Conservation (phyloP, 1,140 invertebrate species). For the Lamellibrachia luymesi region DNA sequence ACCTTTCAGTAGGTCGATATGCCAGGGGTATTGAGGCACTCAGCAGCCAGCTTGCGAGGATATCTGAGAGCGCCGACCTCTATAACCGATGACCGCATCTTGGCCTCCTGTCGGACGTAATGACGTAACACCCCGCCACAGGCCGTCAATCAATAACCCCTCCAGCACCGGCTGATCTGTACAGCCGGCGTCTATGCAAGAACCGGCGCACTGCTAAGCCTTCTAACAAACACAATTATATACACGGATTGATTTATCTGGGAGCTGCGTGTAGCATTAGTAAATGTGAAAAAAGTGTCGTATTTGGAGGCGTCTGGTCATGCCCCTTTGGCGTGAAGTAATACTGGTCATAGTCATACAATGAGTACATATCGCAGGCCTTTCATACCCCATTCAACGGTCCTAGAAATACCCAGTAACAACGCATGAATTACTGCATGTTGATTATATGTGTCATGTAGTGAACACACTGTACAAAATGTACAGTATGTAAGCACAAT, state of each 20-base stretch:
- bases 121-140: neutral
- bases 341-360: neutral
- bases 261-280: neutral
- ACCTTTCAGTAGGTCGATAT: too few relatives aligned
- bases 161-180: neutral
- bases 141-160: neutral
- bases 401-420: neutral
- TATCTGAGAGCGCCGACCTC: neutral
- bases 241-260: neutral
- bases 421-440: neutral
- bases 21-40: too few relatives aligned
- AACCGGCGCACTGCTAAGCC: neutral
- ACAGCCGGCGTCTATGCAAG: neutral
- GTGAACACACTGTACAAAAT: neutral
- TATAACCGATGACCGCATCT: neutral
- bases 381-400: too few relatives aligned
- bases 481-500: neutral
- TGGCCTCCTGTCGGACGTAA: neutral
- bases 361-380: too few relatives aligned
- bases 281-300: neutral
- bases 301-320: neutral
- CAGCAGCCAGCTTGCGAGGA: too few relatives aligned
- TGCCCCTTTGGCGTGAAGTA: neutral
- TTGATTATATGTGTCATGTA: neutral
- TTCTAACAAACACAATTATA: too few relatives aligned